Evolutionary conservation across 2,888 invertebrate species (phyloP), one percentile per base, ranked within the genome.

Genomic region (Carcina quercana): DNA sequence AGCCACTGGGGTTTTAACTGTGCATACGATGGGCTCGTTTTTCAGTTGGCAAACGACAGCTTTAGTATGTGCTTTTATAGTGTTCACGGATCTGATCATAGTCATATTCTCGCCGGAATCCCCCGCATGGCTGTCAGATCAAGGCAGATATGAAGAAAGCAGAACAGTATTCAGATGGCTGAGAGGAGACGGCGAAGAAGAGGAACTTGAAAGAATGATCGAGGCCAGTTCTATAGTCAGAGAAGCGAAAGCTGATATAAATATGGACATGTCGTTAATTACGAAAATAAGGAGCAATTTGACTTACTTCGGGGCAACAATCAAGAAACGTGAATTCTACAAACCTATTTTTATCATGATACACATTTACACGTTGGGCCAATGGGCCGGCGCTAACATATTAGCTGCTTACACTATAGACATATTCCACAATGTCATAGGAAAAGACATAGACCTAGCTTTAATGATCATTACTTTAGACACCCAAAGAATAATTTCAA

Each of bases 101-200:
- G 65, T 72, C 0, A 41, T 66, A 8, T 59, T 54, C 25, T 73
- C 76, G 0, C 88, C 88, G 0, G 91, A 91, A 64, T 86, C 89
- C 0, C 90, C 90, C 0, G 80, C 82, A 35, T 91, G 89, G 89
- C 52, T 91, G 17, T 75, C 87, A 0, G 78, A 85, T 13, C 86
- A 86, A 40, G 86, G 85, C 1, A 72, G 74, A 14, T 65, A 76
- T 1, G 75, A 78, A 1, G 84, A 87, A 25, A 87, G 89, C 1
- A 75, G 79, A 39, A 55, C 65, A 15, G 76, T 87, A 0, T 86
- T 88, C 14, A 63, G 78, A 28, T 88, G 86, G 76, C 71, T 88
- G 22, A 69, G 89, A 43, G 88, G 88, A 6, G 54, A 70, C 5
- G 54, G 50, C 0, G 67, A 69, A 35, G 65, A 72, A 12, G 84